Base-by-base conservation (phyloP, 2,797 vertebrate genomes). In the Phrynocephalus vlangalii region DNA sequence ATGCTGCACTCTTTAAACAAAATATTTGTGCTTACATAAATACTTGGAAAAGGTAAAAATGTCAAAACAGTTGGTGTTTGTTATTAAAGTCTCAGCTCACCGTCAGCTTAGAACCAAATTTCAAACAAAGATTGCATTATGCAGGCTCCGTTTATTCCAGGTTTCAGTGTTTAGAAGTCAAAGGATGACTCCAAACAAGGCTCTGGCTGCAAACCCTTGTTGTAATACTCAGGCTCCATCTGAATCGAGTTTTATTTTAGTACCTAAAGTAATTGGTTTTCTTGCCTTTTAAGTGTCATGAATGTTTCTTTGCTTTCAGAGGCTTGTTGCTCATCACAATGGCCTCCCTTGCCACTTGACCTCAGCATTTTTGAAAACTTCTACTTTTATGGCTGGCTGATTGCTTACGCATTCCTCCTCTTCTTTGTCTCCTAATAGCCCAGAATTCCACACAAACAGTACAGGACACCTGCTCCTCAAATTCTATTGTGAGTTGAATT, bases 11-110 rank as follows among this genome's bases (percentile, higher is more conserved):
- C 92, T 91, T 96, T 95, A 94, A 97, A 95, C 96, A 96, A 97
- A 97, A 97, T 97, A 97, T 97, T 97, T 97, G 96, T 93, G 94
- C 96, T 95, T 93, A 92, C 95, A 95, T 96, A 97, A 97, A 97
- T 97, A 97, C 94, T 96, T 97, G 96, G 97, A 95, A 97, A 96
- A 97, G 96, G 97, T 97, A 97, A 93, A 95, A 97, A 96, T 97
- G 97, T 97, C 97, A 97, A 97, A 97, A 97, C 96, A 97, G 79
- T 95, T 95, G 90, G 93, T 96, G 95, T 97, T 96, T 96, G 96
- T 97, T 97, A 96, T 96, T 96, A 96, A 94, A 97, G 94, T 94
- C 11, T 82, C 93, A 94, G 93, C 93, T 96, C 95, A 95, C 95
- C 95, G 96, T 95, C 95, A 95, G 96, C 96, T 96, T 96, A 96